Evolutionary conservation across 2,888 invertebrate species (phyloP).

Genomic region (Drosophila meridionalis): DNA sequence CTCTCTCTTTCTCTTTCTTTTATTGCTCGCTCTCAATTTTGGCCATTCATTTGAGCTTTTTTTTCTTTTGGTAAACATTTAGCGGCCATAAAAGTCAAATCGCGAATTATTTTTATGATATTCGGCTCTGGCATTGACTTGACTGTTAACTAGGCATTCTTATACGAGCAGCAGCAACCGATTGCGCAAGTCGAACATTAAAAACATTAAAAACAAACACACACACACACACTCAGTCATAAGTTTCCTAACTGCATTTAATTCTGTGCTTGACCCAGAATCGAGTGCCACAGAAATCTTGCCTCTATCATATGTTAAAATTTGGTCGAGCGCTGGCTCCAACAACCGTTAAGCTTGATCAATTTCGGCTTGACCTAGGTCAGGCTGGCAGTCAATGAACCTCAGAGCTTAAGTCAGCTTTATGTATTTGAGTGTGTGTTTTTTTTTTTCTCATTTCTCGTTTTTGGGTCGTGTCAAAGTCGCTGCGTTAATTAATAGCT

Average conservation of each 20-base stretch:
- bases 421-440: neutral
- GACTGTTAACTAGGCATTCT: slow-evolving; percentile 40
- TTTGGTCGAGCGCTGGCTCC: slow-evolving; percentile 10
- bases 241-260: slow-evolving; percentile 13
- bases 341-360: slow-evolving; percentile 39
- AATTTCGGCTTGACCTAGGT: slow-evolving; percentile 52
- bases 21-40: slow-evolving; percentile 5
- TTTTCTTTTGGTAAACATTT: slow-evolving; percentile 54
- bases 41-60: slow-evolving; percentile 18
- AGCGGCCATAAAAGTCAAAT: slow-evolving; percentile 48
- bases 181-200: slow-evolving; percentile 26
- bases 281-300: neutral
- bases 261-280: slow-evolving; percentile 46
- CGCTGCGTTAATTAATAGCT: slow-evolving; percentile 48
- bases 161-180: slow-evolving; percentile 21
- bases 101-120: slow-evolving; percentile 40
- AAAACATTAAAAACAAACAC: slow-evolving; percentile 1
- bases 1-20: slow-evolving; percentile 1
- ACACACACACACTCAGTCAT: neutral
- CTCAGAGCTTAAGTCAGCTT: slow-evolving; percentile 8
- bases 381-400: slow-evolving; percentile 56
- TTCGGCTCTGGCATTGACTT: slow-evolving; percentile 48
- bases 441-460: slow-evolving; percentile 25
- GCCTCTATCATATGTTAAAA: neutral
- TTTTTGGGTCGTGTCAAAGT: slow-evolving; percentile 46